phyloP scores from a whole-genome alignment of 2,888 invertebrate species.

The Desoria tigrina region DNA sequence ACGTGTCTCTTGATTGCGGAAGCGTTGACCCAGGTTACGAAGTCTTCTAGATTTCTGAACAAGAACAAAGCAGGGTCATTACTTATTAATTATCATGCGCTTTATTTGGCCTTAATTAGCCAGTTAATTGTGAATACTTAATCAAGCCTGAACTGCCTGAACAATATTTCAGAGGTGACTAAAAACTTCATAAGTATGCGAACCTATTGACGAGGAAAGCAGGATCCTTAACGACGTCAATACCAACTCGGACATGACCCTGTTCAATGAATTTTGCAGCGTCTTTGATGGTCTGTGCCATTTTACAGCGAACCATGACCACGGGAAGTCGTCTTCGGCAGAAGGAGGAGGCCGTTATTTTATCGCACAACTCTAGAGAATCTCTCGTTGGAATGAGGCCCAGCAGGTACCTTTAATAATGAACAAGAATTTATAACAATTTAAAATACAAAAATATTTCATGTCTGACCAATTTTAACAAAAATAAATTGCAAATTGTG shows the following conservation, averaged over 20 bases:
- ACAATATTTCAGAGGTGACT: too few relatives aligned
- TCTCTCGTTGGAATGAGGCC: constrained; percentile 84
- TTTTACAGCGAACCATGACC: constrained; percentile 82
- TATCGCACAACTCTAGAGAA: constrained; percentile 77
- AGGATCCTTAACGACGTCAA: constrained; percentile 92
- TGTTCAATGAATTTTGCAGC: constrained; percentile 90
- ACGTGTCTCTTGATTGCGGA: constrained; percentile 89
- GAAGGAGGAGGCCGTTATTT: constrained; percentile 86
- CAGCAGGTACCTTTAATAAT: constrained; percentile 64
- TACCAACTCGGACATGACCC: constrained; percentile 94
- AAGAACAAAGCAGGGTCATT: too few relatives aligned
- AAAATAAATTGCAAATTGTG: too few relatives aligned
- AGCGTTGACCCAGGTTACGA: constrained; percentile 95
- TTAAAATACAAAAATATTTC: too few relatives aligned
- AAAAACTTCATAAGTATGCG: too few relatives aligned
- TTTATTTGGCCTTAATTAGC: too few relatives aligned
- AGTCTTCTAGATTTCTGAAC: constrained; percentile 92
- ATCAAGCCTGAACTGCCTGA: too few relatives aligned
- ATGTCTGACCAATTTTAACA: too few relatives aligned
- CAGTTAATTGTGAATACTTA: too few relatives aligned
- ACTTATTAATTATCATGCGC: too few relatives aligned
- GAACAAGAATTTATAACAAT: too few relatives aligned
- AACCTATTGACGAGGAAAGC: constrained; percentile 88
- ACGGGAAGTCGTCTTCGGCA: constrained; percentile 90
- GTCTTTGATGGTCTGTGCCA: constrained; percentile 82